Base-by-base conservation (phyloP, 2,113 vertebrate species). In the Dryoscopus gambensis region DNA sequence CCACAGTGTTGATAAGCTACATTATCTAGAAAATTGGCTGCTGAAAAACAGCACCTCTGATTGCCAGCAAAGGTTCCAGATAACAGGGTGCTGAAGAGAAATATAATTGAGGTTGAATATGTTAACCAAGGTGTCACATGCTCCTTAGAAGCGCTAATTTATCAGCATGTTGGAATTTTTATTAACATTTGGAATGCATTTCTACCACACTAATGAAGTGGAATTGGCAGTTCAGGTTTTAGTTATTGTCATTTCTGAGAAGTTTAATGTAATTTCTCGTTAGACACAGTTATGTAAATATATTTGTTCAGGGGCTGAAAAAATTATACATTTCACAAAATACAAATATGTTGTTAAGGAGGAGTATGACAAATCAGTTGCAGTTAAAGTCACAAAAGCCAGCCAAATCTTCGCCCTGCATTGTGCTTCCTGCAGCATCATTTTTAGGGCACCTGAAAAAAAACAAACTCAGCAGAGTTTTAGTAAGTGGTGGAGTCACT, bases 71-170 rank as follows among this genome's bases (percentile, higher is more conserved):
- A 99, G 99, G 98, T 99, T 99, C 98, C 98, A 99, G 99, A 99
- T 99, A 99, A 99, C 99, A 99, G 98, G 98, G 98, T 98, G 98
- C 99, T 99, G 99, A 99, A 99, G 99, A 99, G 99, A 99, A 99
- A 99, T 99, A 99, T 99, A 99, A 99, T 99, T 99, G 99, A 99
- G 99, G 99, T 99, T 99, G 99, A 99, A 99, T 99, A 99, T 99
- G 99, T 99, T 99, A 99, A 99, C 98, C 98, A 99, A 99, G 98
- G 98, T 99, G 99, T 99, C 99, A 99, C 99, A 98, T 97, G 98
- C 98, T 98, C 98, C 98, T 99, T 98, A 98, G 98, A 98, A 98
- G 98, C 98, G 98, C 98, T 99, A 99, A 99, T 99, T 99, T 99
- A 99, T 98, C 98, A 98, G 98, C 98, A 99, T 98, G 99, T 98